A percentile compares a stretch with the other conserved stretches of the same genome.
Evolutionary conservation across 2,113 vertebrate species (phyloP).

Genomic region (Seriola aureovittata): DNA sequence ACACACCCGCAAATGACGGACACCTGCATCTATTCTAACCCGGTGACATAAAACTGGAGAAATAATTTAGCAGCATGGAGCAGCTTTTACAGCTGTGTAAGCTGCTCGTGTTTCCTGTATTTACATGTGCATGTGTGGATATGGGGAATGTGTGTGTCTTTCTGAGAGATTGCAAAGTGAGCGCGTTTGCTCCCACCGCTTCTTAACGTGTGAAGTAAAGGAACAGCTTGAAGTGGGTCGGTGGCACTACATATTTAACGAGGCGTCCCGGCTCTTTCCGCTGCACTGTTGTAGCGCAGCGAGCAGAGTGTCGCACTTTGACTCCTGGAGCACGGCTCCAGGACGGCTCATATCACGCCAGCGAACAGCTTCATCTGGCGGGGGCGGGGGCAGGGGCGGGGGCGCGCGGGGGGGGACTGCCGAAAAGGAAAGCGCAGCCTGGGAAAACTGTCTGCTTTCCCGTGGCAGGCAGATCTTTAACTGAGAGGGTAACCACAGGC

Average conservation of each 20-base stretch:
- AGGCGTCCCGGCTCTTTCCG: constrained; percentile 62
- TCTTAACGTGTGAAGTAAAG: constrained; percentile 46
- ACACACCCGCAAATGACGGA: constrained; percentile 45
- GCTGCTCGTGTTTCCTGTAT: constrained; percentile 35
- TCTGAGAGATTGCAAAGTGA: constrained; percentile 36
- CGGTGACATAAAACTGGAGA: constrained; percentile 28
- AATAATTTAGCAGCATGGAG: constrained; percentile 59
- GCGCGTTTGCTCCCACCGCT: constrained; percentile 41
- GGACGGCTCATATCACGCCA: constrained; percentile 48
- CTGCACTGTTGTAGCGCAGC: constrained; percentile 36
- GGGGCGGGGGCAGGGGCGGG: constrained; percentile 12
- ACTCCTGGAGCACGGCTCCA: constrained; percentile 60
- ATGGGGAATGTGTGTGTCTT: constrained; percentile 6
- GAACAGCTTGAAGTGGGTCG: constrained; percentile 66
- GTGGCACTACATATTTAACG: constrained; percentile 74
- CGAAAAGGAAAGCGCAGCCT: constrained; percentile 39
- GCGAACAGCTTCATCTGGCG: constrained; percentile 60
- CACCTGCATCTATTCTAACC: constrained; percentile 62
- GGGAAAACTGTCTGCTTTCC: constrained; percentile 23
- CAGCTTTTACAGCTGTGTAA: constrained; percentile 51
- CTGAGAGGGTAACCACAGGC: constrained; percentile 54
- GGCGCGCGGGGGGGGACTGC: background rate
- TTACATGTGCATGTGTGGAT: constrained; percentile 38
- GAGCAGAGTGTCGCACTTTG: constrained; percentile 53
- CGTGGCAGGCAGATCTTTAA: constrained; percentile 41